Evolutionary conservation across 2,113 vertebrate genomes (phyloP).

Genomic region (Ceyx margarethae): DNA sequence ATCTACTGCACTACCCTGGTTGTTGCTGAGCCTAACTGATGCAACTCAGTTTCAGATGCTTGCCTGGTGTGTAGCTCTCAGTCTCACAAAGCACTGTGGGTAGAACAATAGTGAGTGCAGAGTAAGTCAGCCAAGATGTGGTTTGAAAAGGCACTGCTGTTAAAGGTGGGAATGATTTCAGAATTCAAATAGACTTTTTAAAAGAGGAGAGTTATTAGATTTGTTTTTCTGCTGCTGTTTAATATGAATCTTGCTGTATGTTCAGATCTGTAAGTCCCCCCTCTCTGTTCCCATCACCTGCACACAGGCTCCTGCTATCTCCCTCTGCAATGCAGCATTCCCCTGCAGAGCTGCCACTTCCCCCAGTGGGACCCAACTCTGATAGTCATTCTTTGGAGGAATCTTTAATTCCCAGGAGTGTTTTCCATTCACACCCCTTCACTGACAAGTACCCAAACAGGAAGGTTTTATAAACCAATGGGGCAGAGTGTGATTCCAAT

Average conservation of each 20-base stretch:
- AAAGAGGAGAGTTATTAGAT: background rate
- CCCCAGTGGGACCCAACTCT: background rate
- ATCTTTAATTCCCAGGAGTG: background rate
- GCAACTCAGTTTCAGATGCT: background rate
- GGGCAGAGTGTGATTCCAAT: background rate
- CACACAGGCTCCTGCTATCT: background rate
- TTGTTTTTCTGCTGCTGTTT: background rate
- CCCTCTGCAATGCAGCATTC: conserved; percentile 21
- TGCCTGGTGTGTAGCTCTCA: background rate
- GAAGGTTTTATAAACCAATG: background rate
- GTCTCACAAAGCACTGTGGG: background rate
- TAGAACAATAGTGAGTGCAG: background rate
- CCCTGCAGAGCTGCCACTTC: background rate
- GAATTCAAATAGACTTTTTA: background rate
- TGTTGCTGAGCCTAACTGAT: background rate
- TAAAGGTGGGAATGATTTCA: background rate
- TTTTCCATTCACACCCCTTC: background rate
- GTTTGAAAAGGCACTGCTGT: background rate
- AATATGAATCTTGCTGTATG: background rate
- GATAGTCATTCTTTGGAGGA: background rate
- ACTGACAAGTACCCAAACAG: background rate
- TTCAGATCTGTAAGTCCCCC: background rate
- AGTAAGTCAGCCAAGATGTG: background rate
- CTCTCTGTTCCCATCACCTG: background rate
- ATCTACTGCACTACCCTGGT: background rate